Evolutionary conservation across 2,113 vertebrate species (phyloP).

Genomic region (Choloepus hoffmanni): DNA sequence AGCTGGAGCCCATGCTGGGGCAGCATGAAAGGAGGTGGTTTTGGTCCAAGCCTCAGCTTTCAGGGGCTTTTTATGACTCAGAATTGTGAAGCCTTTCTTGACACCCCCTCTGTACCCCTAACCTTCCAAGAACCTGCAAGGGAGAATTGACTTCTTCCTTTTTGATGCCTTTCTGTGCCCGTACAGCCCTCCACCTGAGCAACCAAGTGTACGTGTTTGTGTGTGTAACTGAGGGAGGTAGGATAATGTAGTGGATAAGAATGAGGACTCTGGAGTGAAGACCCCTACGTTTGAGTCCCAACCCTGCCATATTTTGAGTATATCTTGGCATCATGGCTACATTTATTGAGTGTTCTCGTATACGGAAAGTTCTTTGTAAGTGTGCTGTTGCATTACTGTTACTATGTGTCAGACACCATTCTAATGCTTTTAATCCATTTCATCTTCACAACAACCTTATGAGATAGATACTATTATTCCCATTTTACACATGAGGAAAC

Average conservation of each 20-base stretch:
- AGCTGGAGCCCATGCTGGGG: not conserved
- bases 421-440: not conserved
- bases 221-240: too few relatives aligned
- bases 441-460: accelerated
- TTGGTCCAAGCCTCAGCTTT: not conserved
- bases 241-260: not conserved
- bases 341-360: not conserved
- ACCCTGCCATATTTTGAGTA: not conserved
- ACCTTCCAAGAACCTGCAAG: too few relatives aligned
- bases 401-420: accelerated
- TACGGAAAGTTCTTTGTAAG: not conserved
- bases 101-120: not conserved
- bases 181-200: not conserved
- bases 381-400: too few relatives aligned
- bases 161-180: too few relatives aligned
- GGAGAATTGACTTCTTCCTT: not conserved
- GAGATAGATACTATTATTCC: not conserved
- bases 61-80: not conserved
- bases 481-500: not conserved
- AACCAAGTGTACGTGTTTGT: not conserved
- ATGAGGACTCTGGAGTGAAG: not conserved
- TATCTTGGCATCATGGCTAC: not conserved
- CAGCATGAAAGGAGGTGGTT: not conserved
- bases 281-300: accelerated
- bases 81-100: not conserved